Conservation (phyloP, 1,140 invertebrate species). For the Ganaspis sp. region DNA sequence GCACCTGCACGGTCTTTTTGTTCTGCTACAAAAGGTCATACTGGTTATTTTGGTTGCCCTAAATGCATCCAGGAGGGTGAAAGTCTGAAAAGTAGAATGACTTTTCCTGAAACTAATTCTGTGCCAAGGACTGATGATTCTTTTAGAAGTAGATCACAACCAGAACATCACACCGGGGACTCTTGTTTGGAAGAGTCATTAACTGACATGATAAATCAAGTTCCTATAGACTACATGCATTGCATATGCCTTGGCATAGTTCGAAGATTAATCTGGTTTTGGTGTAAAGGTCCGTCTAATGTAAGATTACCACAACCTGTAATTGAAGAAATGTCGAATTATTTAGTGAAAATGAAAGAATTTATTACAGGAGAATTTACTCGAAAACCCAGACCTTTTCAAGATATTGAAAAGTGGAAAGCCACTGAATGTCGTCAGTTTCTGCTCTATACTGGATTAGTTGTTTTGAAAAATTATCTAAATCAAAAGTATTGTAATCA, state of each 20-base stretch:
- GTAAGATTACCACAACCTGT: slow-evolving; percentile 40
- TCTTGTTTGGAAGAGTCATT: slow-evolving; percentile 40
- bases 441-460: slow-evolving; percentile 61
- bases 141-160: slow-evolving; percentile 28
- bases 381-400: slow-evolving; percentile 64
- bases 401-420: slow-evolving; percentile 69
- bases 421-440: slow-evolving; percentile 73
- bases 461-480: background rate
- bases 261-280: slow-evolving; percentile 35
- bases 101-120: slow-evolving; percentile 47
- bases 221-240: slow-evolving; percentile 60
- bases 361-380: slow-evolving; percentile 65
- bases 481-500: background rate
- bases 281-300: slow-evolving; percentile 57
- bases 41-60: slow-evolving; percentile 66
- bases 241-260: slow-evolving; percentile 58
- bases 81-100: slow-evolving; percentile 43
- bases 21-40: too few relatives aligned
- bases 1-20: too few relatives aligned
- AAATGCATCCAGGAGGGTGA: slow-evolving; percentile 62
- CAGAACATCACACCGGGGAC: background rate
- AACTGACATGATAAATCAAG: slow-evolving; percentile 49
- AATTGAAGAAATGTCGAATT: background rate
- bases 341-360: background rate
- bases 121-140: slow-evolving; percentile 7